These are phyloP conservation scores for Ommatoiulus sabulosus DNA, from an alignment of 2,888 invertebrate genomes.

Conservation along the genomic window DNA sequence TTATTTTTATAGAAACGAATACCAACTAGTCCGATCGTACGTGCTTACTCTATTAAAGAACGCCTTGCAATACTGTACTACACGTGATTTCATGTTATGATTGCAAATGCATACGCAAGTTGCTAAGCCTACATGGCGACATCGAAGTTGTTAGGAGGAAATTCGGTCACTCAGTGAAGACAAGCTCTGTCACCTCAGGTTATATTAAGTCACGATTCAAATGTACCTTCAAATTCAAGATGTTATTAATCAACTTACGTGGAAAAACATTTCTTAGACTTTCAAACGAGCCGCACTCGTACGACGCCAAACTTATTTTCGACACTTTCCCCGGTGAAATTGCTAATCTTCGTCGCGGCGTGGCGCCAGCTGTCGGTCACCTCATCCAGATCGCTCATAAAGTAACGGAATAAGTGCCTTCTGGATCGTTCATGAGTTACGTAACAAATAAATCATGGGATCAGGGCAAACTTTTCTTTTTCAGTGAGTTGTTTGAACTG, in stretches of 20 bases:
- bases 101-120: too few relatives aligned
- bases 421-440: background rate
- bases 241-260: background rate
- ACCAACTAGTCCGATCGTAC: too few relatives aligned
- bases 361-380: background rate
- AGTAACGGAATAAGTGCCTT: background rate
- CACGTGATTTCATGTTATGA: background rate
- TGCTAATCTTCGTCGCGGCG: background rate
- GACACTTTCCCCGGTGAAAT: background rate
- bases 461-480: too few relatives aligned
- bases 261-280: background rate
- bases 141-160: background rate
- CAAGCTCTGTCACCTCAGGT: background rate
- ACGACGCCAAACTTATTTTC: background rate
- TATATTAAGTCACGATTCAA: background rate
- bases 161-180: background rate
- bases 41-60: too few relatives aligned
- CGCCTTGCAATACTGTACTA: background rate
- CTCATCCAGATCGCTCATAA: background rate
- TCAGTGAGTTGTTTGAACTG: background rate
- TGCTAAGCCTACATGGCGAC: background rate
- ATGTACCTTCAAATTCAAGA: background rate
- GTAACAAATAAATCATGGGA: background rate
- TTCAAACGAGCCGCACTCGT: constrained; percentile 15
- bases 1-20: too few relatives aligned